Base-by-base conservation (phyloP, 2,797 vertebrate species). In the Myotis vivesi region DNA sequence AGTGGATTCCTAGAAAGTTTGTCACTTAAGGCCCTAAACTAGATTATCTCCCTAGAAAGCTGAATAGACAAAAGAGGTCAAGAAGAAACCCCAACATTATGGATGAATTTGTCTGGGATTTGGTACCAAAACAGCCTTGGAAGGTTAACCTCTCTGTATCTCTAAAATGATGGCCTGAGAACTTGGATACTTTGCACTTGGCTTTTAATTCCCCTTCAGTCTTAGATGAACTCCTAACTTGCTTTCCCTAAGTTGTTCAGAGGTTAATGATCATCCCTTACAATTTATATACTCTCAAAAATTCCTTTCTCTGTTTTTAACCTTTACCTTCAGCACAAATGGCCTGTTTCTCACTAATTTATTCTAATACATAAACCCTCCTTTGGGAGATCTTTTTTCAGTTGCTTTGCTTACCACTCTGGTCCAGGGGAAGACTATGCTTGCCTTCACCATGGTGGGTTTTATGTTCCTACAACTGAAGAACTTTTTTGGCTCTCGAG, bases 181-280 rank as follows among this genome's bases (percentile, higher is more conserved):
- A 59, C 64, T 9, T 66, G 64, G 64, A 66, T 19, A 15, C 19
- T 95, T 89, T 46, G 41, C 16, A 86, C 36, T 83, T 82, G 33
- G 51, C n/a, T 94, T 96, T 94, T 79, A 88, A 79, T 77, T 89
- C n/a, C 68, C 33, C 11, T 76, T 71, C 77, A 91, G 15, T 51
- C 71, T 90, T 89, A 81, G 49, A 71, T 94, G 53, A 88, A 53
- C 20, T 38, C 20, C 49, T 8, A 57, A 36, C 28, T 89, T 83
- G 79, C 25, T 66, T 83, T 83, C 28, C 41, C 25, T 68, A 46
- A 77, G 30, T 25, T 83, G 49, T 93, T 88, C 72, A 64, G 33
- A 87, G 25, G 59, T 66, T 66, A 81, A 71, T 72, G 25, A 53
- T 66, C 25, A 83, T 44, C 20, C 36, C 23, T 71, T 83, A 91